These are phyloP conservation scores for Hypomecis atomaria DNA, from an alignment of 2,888 invertebrate genomes.

Conservation along the genomic window DNA sequence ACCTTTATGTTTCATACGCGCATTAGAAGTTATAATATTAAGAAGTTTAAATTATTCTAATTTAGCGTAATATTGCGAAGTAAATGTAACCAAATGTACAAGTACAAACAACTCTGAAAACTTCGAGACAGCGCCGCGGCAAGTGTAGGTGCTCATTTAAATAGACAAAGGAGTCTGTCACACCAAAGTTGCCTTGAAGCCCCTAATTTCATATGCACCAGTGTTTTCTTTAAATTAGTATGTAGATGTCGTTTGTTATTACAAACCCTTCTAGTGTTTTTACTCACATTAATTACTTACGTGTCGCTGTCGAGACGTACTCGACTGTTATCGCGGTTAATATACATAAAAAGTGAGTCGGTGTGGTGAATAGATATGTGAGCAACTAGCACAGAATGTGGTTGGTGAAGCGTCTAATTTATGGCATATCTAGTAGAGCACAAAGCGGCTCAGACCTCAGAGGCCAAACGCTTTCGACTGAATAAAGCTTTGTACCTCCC, in stretches of 20 bases:
- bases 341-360: slow-evolving; percentile 30
- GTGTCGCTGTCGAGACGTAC: slow-evolving; percentile 31
- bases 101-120: slow-evolving; percentile 7
- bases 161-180: slow-evolving; percentile 34
- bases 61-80: slow-evolving; percentile 1
- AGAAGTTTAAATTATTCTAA: slow-evolving; percentile 10
- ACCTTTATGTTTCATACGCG: too few relatives aligned
- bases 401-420: slow-evolving; percentile 39
- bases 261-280: slow-evolving; percentile 34
- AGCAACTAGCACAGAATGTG: slow-evolving; percentile 31
- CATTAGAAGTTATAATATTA: background rate
- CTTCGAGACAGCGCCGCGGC: slow-evolving; percentile 21
- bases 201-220: slow-evolving; percentile 51
- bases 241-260: slow-evolving; percentile 39
- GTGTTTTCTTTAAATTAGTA: slow-evolving; percentile 45
- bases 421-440: slow-evolving; percentile 42
- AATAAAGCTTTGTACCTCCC: slow-evolving; percentile 35
- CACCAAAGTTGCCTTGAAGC: slow-evolving; percentile 30
- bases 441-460: slow-evolving; percentile 33
- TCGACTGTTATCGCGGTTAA: slow-evolving; percentile 30
- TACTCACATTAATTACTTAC: slow-evolving; percentile 41
- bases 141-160: slow-evolving; percentile 24
- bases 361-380: slow-evolving; percentile 37
- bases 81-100: slow-evolving; percentile 12
- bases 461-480: slow-evolving; percentile 35